phyloP scores from a whole-genome alignment of 2,113 vertebrate genomes.

The Hystrix brachyura region DNA sequence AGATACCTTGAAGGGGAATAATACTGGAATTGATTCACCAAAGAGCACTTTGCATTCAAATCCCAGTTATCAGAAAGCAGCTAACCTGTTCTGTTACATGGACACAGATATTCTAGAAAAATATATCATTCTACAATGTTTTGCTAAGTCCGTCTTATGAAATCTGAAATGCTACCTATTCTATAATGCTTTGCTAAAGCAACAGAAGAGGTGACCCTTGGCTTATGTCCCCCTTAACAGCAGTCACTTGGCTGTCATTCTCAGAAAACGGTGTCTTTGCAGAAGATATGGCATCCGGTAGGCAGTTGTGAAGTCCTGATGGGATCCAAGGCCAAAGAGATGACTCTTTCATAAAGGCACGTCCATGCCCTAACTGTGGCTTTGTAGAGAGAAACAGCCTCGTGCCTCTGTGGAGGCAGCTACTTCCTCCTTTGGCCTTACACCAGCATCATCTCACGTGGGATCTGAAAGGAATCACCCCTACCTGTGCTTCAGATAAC shows the following conservation, averaged over 20 bases:
- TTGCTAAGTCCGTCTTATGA: not conserved
- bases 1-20: not conserved
- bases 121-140: not conserved
- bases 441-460: not conserved
- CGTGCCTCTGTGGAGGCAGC: not conserved
- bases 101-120: not conserved
- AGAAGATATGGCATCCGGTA: too few relatives aligned
- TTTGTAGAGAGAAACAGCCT: not conserved
- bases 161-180: not conserved
- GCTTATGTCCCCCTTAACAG: accelerated
- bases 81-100: not conserved
- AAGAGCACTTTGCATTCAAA: not conserved
- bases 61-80: not conserved
- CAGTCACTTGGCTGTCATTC: too few relatives aligned
- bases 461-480: not conserved
- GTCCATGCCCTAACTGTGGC: too few relatives aligned
- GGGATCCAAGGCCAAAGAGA: not conserved
- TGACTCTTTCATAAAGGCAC: not conserved
- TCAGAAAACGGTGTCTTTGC: not conserved
- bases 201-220: not conserved
- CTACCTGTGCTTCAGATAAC: not conserved
- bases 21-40: too few relatives aligned
- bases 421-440: not conserved
- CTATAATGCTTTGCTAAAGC: not conserved
- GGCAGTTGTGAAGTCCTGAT: not conserved